A percentile compares a stretch with the other conserved stretches of the same genome.
phyloP scores from a whole-genome alignment of 2,113 vertebrate species.

The Leptodactylus fuscus region DNA sequence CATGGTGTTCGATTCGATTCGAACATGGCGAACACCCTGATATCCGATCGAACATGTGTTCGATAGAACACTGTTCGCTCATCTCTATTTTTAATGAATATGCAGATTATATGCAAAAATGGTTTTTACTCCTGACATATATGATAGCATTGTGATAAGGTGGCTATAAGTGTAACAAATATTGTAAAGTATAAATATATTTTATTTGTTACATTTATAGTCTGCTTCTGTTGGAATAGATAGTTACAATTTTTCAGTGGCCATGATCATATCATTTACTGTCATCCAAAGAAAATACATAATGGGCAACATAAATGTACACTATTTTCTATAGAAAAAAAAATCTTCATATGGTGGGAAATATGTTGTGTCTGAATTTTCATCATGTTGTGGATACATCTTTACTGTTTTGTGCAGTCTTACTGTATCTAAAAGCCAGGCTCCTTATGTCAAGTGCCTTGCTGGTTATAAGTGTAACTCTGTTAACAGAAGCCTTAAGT shows the following conservation, averaged over 20 bases:
- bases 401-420: not conserved
- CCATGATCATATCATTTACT: not conserved
- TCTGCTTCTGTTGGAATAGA: not conserved
- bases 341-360: not conserved
- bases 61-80: no score
- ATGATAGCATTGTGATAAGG: not conserved
- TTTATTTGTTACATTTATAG: not conserved
- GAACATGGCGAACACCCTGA: no score
- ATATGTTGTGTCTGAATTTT: not conserved
- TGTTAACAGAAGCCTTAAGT: slow-evolving; percentile 1
- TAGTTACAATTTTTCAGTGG: not conserved
- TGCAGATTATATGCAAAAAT: not conserved
- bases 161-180: not conserved
- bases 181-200: not conserved
- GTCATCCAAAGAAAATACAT: not conserved
- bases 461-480: not conserved
- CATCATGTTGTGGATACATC: not conserved
- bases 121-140: not conserved
- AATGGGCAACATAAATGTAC: not conserved
- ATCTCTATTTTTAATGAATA: not conserved
- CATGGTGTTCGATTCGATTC: no score
- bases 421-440: not conserved
- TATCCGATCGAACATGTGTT: no score
- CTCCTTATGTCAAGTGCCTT: slow-evolving; percentile 46
- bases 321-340: not conserved